Evolutionary conservation across 2,888 invertebrate species (phyloP).

Genomic region (Phasia obesa): DNA sequence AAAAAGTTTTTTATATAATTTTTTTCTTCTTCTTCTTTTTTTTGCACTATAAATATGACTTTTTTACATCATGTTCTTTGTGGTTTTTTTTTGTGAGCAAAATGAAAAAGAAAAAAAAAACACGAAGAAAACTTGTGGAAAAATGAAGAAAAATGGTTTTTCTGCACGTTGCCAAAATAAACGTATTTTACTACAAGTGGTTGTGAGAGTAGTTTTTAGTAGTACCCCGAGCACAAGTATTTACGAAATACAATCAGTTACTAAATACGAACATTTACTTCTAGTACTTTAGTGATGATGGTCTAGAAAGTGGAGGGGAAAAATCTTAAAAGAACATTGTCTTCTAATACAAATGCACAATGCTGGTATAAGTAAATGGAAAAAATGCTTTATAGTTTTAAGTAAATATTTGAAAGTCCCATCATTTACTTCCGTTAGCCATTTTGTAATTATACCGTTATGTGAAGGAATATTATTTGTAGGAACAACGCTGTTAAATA

Average conservation of each 20-base stretch:
- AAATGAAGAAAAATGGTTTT: constrained; percentile 14
- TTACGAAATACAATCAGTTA: constrained; percentile 13
- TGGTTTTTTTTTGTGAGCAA: too few relatives aligned
- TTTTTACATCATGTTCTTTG: constrained; percentile 43
- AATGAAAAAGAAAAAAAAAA: too few relatives aligned
- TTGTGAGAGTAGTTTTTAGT: constrained; percentile 32
- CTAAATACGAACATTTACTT: constrained; percentile 50
- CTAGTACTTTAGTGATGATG: neutral
- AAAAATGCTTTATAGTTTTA: constrained; percentile 32
- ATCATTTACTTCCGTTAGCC: constrained; percentile 15
- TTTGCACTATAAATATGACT: constrained; percentile 46
- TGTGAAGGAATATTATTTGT: neutral
- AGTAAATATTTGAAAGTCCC: constrained; percentile 24
- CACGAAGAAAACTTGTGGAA: too few relatives aligned
- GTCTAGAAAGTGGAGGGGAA: neutral
- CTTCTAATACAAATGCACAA: constrained; percentile 16
- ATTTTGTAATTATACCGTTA: constrained; percentile 39
- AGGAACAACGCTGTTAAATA: neutral
- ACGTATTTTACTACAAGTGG: constrained; percentile 57
- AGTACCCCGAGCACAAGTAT: neutral
- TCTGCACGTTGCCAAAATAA: constrained; percentile 30
- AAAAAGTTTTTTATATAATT: constrained; percentile 24
- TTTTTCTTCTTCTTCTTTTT: constrained; percentile 11
- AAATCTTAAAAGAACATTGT: neutral
- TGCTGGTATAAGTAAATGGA: neutral